Evolutionary conservation across 2,888 invertebrate species (phyloP).

Genomic region (Epinotia bilunana): DNA sequence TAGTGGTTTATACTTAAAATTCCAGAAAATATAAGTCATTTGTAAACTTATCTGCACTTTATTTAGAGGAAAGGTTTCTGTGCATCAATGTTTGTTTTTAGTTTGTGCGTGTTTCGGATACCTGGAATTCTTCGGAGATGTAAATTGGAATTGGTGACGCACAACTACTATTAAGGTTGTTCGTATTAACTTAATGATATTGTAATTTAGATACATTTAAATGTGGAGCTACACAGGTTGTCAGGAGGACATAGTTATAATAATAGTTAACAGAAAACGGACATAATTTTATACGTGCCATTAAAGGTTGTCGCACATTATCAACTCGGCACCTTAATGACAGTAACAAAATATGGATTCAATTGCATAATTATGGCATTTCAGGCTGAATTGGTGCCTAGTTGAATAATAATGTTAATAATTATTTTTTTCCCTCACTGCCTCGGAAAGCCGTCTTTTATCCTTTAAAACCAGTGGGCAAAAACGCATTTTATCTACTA

Average conservation of each 20-base stretch:
- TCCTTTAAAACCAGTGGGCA: no score
- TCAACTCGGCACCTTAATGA: neutral
- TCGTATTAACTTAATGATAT: conserved; percentile 26
- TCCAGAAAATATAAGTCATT: conserved; percentile 82
- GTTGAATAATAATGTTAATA: no score
- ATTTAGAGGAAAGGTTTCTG: conserved; percentile 79
- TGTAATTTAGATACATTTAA: conserved; percentile 1
- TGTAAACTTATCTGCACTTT: conserved; percentile 83
- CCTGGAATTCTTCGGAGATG: conserved; percentile 63
- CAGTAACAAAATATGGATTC: neutral
- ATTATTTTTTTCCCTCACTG: no score
- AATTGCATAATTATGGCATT: no score
- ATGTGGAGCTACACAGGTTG: neutral
- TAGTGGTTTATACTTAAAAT: conserved; percentile 65
- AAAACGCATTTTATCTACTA: no score
- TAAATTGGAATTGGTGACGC: conserved; percentile 55
- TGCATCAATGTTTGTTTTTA: conserved; percentile 71
- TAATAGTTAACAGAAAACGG: neutral
- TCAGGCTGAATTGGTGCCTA: no score
- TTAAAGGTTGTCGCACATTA: neutral
- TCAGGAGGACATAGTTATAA: neutral
- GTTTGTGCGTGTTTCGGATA: conserved; percentile 54
- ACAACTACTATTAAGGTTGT: conserved; percentile 20
- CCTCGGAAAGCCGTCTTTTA: no score
- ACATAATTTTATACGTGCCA: neutral